phyloP scores from a whole-genome alignment of 1,140 invertebrate genomes.

The Campoletis sonorensis region DNA sequence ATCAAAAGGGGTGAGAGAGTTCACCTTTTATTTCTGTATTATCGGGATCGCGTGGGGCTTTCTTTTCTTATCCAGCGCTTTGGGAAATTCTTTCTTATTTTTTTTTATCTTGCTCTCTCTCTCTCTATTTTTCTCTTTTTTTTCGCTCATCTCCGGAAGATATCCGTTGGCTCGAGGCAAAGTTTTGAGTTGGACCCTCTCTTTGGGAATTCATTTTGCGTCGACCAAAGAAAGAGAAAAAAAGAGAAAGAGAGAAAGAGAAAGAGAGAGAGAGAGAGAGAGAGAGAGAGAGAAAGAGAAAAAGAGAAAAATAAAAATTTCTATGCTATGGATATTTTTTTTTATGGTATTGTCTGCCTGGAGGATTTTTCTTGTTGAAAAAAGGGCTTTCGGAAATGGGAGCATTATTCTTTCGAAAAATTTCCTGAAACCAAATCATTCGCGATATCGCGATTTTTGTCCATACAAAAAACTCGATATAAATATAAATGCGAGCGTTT shows the following conservation, averaged over 20 bases:
- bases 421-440: too few species aligned
- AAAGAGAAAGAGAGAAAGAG: too few species aligned
- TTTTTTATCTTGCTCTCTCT: conserved; percentile 22
- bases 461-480: too few species aligned
- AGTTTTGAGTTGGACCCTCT: conserved; percentile 10
- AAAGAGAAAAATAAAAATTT: too few species aligned
- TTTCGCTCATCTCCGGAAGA: conserved; percentile 23
- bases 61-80: neutral
- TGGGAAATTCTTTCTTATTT: conserved; percentile 13
- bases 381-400: too few species aligned
- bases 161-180: conserved; percentile 31
- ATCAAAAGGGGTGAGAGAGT: neutral
- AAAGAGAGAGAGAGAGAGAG: neutral
- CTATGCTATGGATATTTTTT: too few species aligned
- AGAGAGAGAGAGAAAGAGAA: too few species aligned
- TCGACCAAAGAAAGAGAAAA: too few species aligned
- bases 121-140: conserved; percentile 9
- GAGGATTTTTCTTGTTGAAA: neutral
- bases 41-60: conserved; percentile 24
- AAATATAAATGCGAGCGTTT: too few species aligned
- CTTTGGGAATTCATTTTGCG: conserved; percentile 9
- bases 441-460: too few species aligned
- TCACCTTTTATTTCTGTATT: conserved; percentile 44
- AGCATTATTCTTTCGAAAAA: too few species aligned
- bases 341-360: neutral